Base-by-base conservation (phyloP, 2,888 invertebrate genomes). In the Leucophenga montana region DNA sequence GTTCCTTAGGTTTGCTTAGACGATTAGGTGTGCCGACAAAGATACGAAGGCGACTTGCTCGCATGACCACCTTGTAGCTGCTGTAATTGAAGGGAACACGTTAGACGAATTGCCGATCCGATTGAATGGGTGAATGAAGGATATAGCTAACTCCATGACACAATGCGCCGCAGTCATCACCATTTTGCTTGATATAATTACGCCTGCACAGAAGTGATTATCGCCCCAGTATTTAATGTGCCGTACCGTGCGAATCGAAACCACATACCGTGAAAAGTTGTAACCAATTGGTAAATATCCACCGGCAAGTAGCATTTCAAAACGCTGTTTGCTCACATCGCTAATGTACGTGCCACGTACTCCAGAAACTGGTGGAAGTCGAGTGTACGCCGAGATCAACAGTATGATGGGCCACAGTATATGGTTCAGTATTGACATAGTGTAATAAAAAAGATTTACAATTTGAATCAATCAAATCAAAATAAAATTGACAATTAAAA, bases 161-260 rank as follows among this genome's bases (percentile, higher is more conserved):
- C 79, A 82, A 65, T 75, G 73, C 2, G 77, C 73, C 9, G 78
- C 73, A 2, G 79, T 79, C 0, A 79, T 5, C 0, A 80, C 69
- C 50, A 74, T 69, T 0, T 67, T 59, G 16, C 71, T 66, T 1
- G 71, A 65, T 8, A 80, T 62, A 0, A 78, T 69, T 2, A 71
- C 71, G 1, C 78, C 81, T 0, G 70, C 65, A 16, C 80, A 81
- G 16, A 74, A 77, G 39, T 77, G 78, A 68, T 80, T 78, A 61
- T 80, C 80, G n/a, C 78, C 79, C 68, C 74, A 75, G 13, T 62
- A 62, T 0, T 56, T 46, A 6, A 76, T 66, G 1, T 70, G 68
- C 0, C 67, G 31, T 0, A 64, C 6, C 0, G 78, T 78, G 1
- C 78, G 64, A 46, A 79, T 74, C 1, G 79, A 78, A 3, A 78